A percentile compares a stretch with the other conserved stretches of the same genome.
Conservation (phyloP, 2,113 vertebrate species). For the Ceyx cyanopectus region DNA sequence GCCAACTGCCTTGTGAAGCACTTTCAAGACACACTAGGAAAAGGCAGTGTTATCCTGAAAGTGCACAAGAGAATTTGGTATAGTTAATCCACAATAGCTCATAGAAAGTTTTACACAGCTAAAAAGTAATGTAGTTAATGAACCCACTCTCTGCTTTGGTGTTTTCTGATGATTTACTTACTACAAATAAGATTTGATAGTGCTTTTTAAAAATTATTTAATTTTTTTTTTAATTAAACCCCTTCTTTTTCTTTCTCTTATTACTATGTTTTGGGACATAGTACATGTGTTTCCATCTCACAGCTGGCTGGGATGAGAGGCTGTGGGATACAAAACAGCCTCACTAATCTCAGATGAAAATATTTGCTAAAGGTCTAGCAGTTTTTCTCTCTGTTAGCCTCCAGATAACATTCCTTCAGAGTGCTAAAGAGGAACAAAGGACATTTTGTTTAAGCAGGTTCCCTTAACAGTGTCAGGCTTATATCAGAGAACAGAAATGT, state of each 20-base stretch:
- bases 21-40: not conserved
- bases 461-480: not conserved
- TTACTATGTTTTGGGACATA: not conserved
- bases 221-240: not conserved
- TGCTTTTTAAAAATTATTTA: too few relatives aligned
- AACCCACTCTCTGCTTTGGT: not conserved
- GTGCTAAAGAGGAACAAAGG: conserved; percentile 9
- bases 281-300: not conserved
- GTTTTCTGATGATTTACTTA: not conserved
- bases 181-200: not conserved
- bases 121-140: not conserved
- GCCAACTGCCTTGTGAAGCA: not conserved
- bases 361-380: not conserved
- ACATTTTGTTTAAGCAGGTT: conserved; percentile 9
- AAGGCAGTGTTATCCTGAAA: not conserved
- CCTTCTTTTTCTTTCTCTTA: not conserved
- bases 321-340: not conserved
- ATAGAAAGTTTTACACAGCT: not conserved
- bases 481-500: conserved; percentile 10
- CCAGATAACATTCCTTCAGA: not conserved
- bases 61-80: not conserved
- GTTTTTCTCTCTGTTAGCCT: not conserved
- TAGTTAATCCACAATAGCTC: not conserved
- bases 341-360: conserved; percentile 23
- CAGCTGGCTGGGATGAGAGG: not conserved